Base-by-base conservation (phyloP, 2,888 invertebrate genomes). In the Scaptomyza cyrtandrae region DNA sequence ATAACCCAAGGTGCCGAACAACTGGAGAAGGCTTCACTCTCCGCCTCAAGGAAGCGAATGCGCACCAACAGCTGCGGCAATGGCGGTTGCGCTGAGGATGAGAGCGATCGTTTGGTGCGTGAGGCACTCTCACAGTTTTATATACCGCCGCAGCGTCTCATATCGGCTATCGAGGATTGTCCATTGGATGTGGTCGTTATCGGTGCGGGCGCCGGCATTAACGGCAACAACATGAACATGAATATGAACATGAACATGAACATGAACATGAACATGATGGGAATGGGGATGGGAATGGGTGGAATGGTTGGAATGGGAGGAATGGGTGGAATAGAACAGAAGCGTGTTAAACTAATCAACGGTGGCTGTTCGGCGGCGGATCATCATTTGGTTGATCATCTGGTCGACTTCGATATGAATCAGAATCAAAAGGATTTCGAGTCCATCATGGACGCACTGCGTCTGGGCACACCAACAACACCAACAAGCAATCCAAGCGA, bases 61-160 rank as follows among this genome's bases (percentile, higher is more conserved):
- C 91, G 94, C 43, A 93, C 93, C 80, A 78, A 53, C 56, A 72
- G 67, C 10, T 14, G 50, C 37, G 14, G 24, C 76, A n/a, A n/a
- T 19, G 19, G 19, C 1, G 19, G 19, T 19, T 1, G 19, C 1
- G 1, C 1, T 19, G 94, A 94, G 74, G 94, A 94, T 54, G 93
- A 94, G 80, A 95, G 95, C 79, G 95, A 95, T 86, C 94, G 94
- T 57, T 93, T 95, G 88, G 94, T 95, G 46, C 94, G 95, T 78
- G 95, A 95, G 82, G 95, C 95, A 6, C 93, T 95, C 66, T 95
- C 95, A 65, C 95, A 95, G 86, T 95, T 95, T 87, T 95, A 95
- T 89, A 94, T 95, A 69, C 95, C 95, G 11, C 95, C 95, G 1
- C 95, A 95, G 31, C 93, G 95, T 60, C 93, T 95, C 88, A 93